Percentiles rank a stretch among this genome's conserved stretches.
Conservation (phyloP, 2,797 vertebrate genomes). For the Galagoides demidoff region DNA sequence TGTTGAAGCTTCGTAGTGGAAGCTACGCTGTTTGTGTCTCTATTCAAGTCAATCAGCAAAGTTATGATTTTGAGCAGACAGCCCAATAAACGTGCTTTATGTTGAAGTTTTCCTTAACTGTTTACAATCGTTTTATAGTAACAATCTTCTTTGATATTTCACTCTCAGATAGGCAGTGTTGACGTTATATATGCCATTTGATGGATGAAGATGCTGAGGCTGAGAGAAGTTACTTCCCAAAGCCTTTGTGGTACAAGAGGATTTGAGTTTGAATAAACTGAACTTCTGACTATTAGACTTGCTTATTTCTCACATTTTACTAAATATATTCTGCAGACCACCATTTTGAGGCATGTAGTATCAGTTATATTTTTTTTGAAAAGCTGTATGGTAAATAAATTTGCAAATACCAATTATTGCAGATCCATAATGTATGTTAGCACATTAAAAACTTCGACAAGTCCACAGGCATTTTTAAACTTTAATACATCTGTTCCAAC, state of each 20-base stretch:
- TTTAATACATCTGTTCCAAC: neutral
- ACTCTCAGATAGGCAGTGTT: neutral
- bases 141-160: neutral
- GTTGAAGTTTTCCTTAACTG: neutral
- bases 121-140: neutral
- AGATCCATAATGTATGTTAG: neutral
- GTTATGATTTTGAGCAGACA: neutral
- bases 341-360: neutral
- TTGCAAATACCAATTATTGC: neutral
- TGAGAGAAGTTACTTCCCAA: neutral
- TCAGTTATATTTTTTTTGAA: neutral
- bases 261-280: neutral
- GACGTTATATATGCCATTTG: fast-evolving
- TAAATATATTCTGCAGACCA: neutral
- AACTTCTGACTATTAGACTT: neutral
- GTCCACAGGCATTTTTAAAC: fast-evolving
- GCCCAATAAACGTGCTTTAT: neutral
- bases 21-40: neutral
- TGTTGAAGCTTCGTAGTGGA: neutral
- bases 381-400: neutral
- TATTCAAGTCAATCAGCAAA: neutral
- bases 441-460: neutral
- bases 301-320: neutral
- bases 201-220: neutral
- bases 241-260: fast-evolving